These are phyloP conservation scores for Mesorhabditis sp. DNA, from an alignment of 2,888 invertebrate species.

Conservation along the genomic window DNA sequence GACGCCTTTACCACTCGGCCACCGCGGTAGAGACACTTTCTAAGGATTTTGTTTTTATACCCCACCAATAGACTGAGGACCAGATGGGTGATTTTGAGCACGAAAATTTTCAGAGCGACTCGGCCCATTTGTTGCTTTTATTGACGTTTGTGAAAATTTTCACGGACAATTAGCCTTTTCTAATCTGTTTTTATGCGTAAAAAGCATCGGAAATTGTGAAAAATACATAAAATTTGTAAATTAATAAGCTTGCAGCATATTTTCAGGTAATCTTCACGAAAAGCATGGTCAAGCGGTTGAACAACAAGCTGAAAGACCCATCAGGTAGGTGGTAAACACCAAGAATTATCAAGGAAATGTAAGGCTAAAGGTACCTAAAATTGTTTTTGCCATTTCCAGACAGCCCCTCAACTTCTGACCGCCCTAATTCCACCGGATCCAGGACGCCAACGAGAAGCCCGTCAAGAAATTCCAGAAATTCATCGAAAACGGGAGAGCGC, in stretches of 20 bases:
- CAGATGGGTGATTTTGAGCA: no score
- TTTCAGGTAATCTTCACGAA: constrained; percentile 5
- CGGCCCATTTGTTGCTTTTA: no score
- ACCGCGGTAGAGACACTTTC: no score
- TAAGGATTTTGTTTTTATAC: no score
- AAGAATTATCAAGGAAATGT: background rate
- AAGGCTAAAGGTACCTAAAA: background rate
- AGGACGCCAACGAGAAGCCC: background rate
- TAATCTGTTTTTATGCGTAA: no score
- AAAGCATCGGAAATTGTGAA: no score
- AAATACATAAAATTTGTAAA: background rate
- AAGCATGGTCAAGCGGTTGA: constrained; percentile 1
- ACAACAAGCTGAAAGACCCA: background rate
- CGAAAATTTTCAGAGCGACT: no score
- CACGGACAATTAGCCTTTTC: no score
- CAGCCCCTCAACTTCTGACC: background rate
- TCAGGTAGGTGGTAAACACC: background rate
- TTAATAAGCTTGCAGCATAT: background rate
- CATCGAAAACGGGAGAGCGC: background rate
- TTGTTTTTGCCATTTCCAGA: background rate
- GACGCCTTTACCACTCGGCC: no score
- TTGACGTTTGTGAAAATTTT: no score
- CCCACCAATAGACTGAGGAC: no score
- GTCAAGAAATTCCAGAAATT: constrained; percentile 3
- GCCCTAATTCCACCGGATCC: background rate